A percentile compares a stretch with the other conserved stretches of the same genome.
Conservation (phyloP, 2,797 vertebrate genomes). For the Myotis planiceps region DNA sequence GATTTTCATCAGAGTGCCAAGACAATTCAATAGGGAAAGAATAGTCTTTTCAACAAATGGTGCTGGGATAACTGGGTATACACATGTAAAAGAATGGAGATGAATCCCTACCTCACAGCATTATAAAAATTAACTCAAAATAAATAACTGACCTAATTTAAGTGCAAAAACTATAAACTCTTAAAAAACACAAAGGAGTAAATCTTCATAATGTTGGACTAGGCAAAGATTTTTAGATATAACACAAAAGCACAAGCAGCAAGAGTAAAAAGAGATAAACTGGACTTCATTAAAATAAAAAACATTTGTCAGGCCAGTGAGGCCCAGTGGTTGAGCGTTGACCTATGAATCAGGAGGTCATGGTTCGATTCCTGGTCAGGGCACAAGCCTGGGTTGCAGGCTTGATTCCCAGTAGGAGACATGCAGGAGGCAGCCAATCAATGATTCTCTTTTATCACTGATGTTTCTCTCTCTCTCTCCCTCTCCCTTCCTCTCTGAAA, state of each 20-base stretch:
- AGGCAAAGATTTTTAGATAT: neutral
- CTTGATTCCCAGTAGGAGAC: too few relatives aligned
- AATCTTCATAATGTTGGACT: neutral
- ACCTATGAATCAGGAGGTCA: too few relatives aligned
- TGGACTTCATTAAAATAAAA: neutral
- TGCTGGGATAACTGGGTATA: neutral
- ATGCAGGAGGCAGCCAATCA: too few relatives aligned
- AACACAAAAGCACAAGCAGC: neutral
- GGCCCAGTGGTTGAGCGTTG: too few relatives aligned
- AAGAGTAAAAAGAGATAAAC: neutral
- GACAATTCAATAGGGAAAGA: neutral
- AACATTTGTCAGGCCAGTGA: too few relatives aligned
- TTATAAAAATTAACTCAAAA: neutral
- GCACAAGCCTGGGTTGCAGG: too few relatives aligned
- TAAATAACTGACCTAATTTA: neutral
- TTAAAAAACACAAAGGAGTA: neutral
- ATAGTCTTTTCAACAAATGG: neutral
- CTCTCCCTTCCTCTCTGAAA: too few relatives aligned
- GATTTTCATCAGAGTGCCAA: neutral
- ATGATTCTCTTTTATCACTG: too few relatives aligned
- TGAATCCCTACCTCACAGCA: neutral
- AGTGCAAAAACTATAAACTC: neutral
- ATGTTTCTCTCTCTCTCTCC: too few relatives aligned
- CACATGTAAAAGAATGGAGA: neutral
- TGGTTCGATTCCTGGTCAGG: too few relatives aligned